These are phyloP conservation scores for Cotesia vestalis DNA, from an alignment of 1,140 invertebrate genomes.

Conservation along the genomic window DNA sequence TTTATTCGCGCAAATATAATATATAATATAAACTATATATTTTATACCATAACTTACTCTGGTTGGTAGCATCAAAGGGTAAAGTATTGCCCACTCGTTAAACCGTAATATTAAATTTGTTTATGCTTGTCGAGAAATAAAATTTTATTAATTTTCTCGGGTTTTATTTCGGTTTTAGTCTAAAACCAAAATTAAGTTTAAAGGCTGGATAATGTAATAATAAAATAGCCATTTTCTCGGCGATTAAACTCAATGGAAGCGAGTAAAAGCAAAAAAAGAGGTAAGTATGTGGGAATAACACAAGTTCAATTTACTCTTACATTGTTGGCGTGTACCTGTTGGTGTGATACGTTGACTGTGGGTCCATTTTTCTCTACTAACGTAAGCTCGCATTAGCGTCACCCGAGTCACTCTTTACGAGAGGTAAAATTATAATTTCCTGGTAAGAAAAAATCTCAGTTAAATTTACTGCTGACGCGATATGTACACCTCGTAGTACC, in stretches of 20 bases:
- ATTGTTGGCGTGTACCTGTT: neutral
- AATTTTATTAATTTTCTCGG: neutral
- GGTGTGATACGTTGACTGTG: conserved; percentile 4
- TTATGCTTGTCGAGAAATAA: neutral
- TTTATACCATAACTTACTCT: neutral
- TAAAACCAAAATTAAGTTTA: neutral
- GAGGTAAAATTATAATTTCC: conserved; percentile 61
- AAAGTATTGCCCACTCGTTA: no score
- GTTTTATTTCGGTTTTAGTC: neutral
- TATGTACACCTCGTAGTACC: conserved; percentile 43
- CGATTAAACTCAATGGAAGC: conserved; percentile 51
- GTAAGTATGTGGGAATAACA: conserved; percentile 13
- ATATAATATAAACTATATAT: no score
- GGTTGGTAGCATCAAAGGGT: no score
- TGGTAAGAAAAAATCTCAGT: conserved; percentile 50
- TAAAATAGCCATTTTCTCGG: conserved; percentile 54
- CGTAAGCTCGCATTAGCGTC: conserved; percentile 62
- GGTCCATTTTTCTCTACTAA: conserved; percentile 61
- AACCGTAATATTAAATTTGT: neutral
- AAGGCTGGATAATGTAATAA: conserved; percentile 8
- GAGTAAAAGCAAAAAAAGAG: no score
- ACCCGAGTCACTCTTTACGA: conserved; percentile 55
- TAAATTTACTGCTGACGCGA: conserved; percentile 54
- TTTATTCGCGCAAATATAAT: neutral
- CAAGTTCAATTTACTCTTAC: neutral